Evolutionary conservation across 2,113 vertebrate species (phyloP).

Genomic region (Mormyrus lacerda): DNA sequence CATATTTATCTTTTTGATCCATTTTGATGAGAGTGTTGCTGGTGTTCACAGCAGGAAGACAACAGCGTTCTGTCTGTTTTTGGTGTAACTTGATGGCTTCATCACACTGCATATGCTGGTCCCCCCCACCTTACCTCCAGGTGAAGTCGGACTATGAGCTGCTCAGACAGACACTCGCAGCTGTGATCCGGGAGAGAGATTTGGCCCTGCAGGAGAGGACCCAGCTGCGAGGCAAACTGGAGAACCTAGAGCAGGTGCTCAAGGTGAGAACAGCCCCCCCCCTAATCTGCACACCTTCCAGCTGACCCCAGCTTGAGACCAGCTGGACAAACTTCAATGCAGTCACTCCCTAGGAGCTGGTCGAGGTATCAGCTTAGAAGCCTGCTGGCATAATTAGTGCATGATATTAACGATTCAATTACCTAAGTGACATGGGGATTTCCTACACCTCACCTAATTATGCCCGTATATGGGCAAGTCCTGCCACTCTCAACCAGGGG

Average conservation of each 20-base stretch:
- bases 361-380: neutral
- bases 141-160: constrained; percentile 78
- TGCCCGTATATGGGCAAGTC: neutral
- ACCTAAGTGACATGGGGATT: neutral
- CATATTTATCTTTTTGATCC: neutral
- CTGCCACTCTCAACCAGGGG: neutral
- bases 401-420: neutral
- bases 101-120: neutral
- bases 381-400: neutral
- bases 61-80: neutral
- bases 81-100: neutral
- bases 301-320: neutral
- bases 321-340: neutral
- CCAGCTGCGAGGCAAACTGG: constrained; percentile 95
- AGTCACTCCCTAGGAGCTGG: neutral
- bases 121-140: constrained; percentile 43
- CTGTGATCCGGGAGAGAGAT: constrained; percentile 77
- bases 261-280: constrained; percentile 71
- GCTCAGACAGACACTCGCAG: constrained; percentile 62
- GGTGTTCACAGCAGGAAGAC: neutral
- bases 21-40: neutral
- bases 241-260: constrained; percentile 99
- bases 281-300: neutral
- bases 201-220: constrained; percentile 76
- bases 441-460: neutral